A percentile compares a stretch with the other conserved stretches of the same genome.
Conservation (phyloP, 2,797 vertebrate species). For the Syngnathus rostellatus region DNA sequence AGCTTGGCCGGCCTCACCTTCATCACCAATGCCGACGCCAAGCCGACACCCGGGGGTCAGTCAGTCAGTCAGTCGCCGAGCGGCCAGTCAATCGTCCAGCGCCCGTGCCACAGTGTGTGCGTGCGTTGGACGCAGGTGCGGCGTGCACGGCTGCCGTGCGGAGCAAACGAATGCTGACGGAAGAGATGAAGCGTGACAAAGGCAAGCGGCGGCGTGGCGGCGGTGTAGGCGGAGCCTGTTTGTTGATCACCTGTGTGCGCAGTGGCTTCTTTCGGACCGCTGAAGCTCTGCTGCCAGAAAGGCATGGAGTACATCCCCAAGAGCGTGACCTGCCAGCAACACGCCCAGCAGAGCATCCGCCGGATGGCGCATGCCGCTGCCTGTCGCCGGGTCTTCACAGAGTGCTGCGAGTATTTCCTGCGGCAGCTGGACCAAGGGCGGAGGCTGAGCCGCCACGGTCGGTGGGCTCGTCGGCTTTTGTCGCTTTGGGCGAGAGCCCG, state of each 20-base stretch:
- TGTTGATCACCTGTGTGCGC: not conserved
- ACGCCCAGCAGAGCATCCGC: accelerated
- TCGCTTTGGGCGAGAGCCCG: too few species aligned
- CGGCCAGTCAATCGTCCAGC: not conserved
- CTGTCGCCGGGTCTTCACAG: slow-evolving; percentile 31
- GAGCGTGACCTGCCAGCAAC: slow-evolving; percentile 21
- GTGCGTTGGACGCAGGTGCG: slow-evolving; percentile 45
- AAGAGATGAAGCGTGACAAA: slow-evolving; percentile 10
- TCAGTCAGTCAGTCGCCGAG: not conserved
- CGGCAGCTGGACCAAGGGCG: not conserved
- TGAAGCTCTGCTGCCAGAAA: slow-evolving; percentile 56
- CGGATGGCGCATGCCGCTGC: not conserved
- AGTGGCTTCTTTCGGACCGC: accelerated
- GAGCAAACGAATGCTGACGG: slow-evolving; percentile 55
- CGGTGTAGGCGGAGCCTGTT: too few species aligned
- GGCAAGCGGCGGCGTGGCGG: slow-evolving; percentile 9
- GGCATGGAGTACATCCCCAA: slow-evolving; percentile 55
- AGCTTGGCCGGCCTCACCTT: slow-evolving; percentile 80
- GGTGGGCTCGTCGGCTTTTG: slow-evolving; percentile 28
- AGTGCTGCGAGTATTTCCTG: slow-evolving; percentile 64
- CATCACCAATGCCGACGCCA: slow-evolving; percentile 80
- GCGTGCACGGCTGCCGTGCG: slow-evolving; percentile 69
- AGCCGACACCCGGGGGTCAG: slow-evolving; percentile 28
- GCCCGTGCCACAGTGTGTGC: too few species aligned
- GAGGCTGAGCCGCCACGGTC: slow-evolving; percentile 59